Conservation (phyloP, 2,797 vertebrate genomes). For the Alca torda region DNA sequence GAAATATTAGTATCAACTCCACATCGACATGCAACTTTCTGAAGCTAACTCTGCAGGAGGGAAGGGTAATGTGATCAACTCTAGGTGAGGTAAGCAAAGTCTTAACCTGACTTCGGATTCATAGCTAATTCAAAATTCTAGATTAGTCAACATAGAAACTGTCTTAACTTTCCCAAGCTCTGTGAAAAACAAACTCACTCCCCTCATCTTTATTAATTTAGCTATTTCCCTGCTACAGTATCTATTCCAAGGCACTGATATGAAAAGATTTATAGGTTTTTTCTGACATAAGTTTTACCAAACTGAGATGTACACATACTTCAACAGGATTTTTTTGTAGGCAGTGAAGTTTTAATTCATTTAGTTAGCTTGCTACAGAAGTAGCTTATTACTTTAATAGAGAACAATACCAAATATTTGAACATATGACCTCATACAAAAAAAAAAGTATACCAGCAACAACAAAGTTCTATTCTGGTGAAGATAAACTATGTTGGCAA, state of each 20-base stretch:
- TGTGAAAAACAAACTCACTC: not conserved
- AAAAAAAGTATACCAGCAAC: not conserved
- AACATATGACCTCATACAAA: not conserved
- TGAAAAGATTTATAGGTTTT: not conserved
- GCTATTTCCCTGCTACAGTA: not conserved
- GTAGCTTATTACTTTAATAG: slow-evolving; percentile 24
- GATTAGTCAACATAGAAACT: not conserved
- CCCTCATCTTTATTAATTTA: not conserved
- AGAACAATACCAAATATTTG: slow-evolving; percentile 5
- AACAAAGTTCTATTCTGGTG: not conserved
- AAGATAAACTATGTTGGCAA: not conserved
- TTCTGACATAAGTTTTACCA: not conserved
- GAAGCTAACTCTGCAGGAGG: not conserved
- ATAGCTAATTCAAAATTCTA: not conserved
- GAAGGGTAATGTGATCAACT: not conserved
- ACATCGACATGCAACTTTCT: not conserved
- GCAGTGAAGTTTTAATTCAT: not conserved
- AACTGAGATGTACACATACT: not conserved
- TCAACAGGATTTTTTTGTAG: not conserved
- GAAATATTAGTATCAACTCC: not conserved
- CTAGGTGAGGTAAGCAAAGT: not conserved
- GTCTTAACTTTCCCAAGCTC: not conserved
- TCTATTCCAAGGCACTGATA: not conserved
- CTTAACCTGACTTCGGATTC: not conserved
- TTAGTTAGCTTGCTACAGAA: slow-evolving; percentile 20